Evolutionary conservation across 2,888 invertebrate species (phyloP).

Genomic region (Carcina quercana): DNA sequence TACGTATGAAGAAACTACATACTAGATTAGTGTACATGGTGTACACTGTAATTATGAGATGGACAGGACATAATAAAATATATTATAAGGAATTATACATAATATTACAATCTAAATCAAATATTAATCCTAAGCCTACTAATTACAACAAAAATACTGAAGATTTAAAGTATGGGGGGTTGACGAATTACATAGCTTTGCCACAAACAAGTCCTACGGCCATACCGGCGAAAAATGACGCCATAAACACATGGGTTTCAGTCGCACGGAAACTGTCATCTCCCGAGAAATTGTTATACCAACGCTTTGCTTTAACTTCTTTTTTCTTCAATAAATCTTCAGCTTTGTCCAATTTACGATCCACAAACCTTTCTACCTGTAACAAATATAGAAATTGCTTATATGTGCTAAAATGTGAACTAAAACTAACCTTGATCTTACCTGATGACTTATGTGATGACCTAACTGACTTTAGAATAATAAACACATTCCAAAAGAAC

Average conservation of each 20-base stretch:
- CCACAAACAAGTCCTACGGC: conserved; percentile 79
- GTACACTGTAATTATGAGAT: no score
- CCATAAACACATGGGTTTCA: conserved; percentile 86
- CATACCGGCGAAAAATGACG: conserved; percentile 87
- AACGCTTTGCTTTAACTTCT: conserved; percentile 81
- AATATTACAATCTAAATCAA: neutral
- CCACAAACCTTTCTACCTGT: conserved; percentile 87
- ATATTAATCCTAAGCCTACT: conserved; percentile 1
- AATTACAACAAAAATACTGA: neutral
- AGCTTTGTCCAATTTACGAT: conserved; percentile 87
- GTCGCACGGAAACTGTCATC: conserved; percentile 80
- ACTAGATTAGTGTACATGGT: no score
- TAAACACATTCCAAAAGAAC: no score
- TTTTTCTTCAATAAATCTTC: conserved; percentile 83
- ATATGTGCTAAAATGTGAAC: no score
- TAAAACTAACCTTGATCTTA: no score
- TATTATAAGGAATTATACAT: neutral
- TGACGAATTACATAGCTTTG: conserved; percentile 30
- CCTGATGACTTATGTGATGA: no score
- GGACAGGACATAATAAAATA: no score
- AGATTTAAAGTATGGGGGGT: neutral
- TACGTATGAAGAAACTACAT: no score
- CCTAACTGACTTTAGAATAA: no score
- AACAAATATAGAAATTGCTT: conserved; percentile 29
- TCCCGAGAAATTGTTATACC: conserved; percentile 81